Percentiles rank a stretch among this genome's conserved stretches.
Evolutionary conservation across 2,888 invertebrate genomes (phyloP).

Genomic region (Aphodius sticticus): DNA sequence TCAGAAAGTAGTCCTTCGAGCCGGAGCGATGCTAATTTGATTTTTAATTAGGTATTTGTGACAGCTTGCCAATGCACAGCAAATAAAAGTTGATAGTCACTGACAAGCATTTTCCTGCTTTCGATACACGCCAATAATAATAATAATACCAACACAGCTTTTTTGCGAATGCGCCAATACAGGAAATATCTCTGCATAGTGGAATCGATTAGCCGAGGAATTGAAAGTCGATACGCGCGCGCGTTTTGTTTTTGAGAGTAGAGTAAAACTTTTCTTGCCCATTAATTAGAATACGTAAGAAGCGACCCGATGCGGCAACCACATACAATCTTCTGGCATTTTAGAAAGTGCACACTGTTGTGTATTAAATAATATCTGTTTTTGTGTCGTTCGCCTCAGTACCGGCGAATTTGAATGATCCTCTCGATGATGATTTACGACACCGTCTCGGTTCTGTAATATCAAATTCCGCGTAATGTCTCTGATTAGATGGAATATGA

Average conservation of each 20-base stretch:
- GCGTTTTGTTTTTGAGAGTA: slow-evolving; percentile 4
- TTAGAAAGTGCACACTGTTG: background rate
- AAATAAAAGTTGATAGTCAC: too few species aligned
- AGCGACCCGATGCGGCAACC: background rate
- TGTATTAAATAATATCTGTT: background rate
- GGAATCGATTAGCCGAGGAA: background rate
- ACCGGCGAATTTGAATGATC: background rate
- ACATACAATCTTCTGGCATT: slow-evolving; percentile 4
- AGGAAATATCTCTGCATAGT: background rate
- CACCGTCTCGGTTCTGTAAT: background rate
- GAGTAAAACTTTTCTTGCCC: slow-evolving; percentile 4
- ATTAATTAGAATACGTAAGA: slow-evolving; percentile 4
- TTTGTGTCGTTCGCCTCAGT: background rate
- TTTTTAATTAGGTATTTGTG: background rate
- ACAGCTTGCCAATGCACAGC: background rate
- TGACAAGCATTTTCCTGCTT: background rate
- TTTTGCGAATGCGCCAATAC: background rate
- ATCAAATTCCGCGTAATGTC: background rate
- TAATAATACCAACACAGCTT: background rate
- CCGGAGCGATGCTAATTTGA: too few species aligned
- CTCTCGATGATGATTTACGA: background rate
- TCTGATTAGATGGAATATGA: background rate
- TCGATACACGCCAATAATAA: background rate
- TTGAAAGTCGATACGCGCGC: slow-evolving; percentile 4
- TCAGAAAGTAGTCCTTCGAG: too few species aligned